Conservation (phyloP, 2,888 invertebrate species). For the Phlogophora meticulosa region DNA sequence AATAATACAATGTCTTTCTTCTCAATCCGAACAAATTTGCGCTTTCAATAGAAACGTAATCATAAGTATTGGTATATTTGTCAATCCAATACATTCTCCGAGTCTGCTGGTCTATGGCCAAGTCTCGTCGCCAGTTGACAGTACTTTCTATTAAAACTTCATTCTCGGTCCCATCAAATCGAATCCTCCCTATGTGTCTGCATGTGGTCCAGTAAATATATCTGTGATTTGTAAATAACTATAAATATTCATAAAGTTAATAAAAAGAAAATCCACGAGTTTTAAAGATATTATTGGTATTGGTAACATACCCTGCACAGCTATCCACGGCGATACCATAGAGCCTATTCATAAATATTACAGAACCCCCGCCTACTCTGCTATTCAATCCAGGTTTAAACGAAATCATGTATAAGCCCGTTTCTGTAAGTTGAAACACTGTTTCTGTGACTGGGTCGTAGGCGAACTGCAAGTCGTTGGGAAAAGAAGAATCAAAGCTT, state of each 20-base stretch:
- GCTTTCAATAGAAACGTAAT: slow-evolving; percentile 92
- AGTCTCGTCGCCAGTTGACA: background rate
- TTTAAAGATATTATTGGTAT: too few species aligned
- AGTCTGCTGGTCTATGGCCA: slow-evolving; percentile 64
- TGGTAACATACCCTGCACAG: background rate
- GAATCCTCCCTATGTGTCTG: background rate
- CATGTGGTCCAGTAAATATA: too few species aligned
- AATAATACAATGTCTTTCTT: slow-evolving; percentile 88
- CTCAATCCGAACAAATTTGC: slow-evolving; percentile 93
- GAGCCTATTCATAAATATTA: background rate
- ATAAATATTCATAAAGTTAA: too few species aligned
- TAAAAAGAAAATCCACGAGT: too few species aligned
- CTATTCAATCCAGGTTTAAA: background rate
- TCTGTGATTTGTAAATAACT: too few species aligned
- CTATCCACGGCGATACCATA: background rate
- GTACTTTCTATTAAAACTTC: background rate
- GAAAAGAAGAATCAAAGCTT: background rate
- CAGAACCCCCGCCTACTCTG: background rate
- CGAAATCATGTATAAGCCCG: background rate
- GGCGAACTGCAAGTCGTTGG: background rate
- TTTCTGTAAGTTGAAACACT: background rate
- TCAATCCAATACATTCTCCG: slow-evolving; percentile 95
- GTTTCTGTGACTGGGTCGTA: background rate
- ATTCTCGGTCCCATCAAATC: background rate
- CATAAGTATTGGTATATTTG: too few species aligned